Evolutionary conservation across 2,888 invertebrate genomes (phyloP), one percentile per base, ranked within the genome.

Genomic region (Malachius bipustulatus): DNA sequence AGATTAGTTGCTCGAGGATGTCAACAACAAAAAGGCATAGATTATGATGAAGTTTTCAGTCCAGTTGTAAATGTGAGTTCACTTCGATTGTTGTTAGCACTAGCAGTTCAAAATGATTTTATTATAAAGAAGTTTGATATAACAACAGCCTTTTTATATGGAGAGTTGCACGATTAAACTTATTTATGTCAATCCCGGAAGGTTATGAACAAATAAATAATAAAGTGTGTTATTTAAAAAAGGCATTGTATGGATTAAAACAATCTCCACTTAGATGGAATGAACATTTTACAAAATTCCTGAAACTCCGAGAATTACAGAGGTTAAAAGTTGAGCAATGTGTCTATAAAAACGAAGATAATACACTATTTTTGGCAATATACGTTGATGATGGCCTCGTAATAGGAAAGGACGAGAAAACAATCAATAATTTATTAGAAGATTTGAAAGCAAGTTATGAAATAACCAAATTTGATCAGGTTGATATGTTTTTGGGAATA

Each of bases 161-260:
- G 51, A 2, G 38, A 47, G 2, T 36, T 56, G 4, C 39, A 49
- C 8, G n/a, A n/a, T n/a, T n/a, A n/a, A n/a, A 47, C 57, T 8
- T 56, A 49, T n/a, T n/a, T 30, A 56, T 57, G 55, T 34, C 37
- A 16, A 47, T 50, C 35, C 49, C 51, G 11, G 44, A 50, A 41
- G 50, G 51, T 11, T 42, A 36, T 16, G 15, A 38, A 15, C 38
- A 42, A 14, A 16, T 26, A 2, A 19, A 36, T 13, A 26, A 24
- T 9, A 24, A 29, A 14, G 36, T 38, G 6, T 41, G 42, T 14
- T 37, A 32, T 16, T 26, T 54, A 14, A 43, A 40, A 16, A 50
- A 46, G 42, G 49, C 49, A 40, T 36, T 52, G 12, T 51, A 53
- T 41, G 49, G 54, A 4, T 34, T 53, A 14, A 51, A 52, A 35